Percentiles rank a stretch among this genome's conserved stretches.
Conservation (phyloP, 2,888 invertebrate species). For the Anorthoa munda region DNA sequence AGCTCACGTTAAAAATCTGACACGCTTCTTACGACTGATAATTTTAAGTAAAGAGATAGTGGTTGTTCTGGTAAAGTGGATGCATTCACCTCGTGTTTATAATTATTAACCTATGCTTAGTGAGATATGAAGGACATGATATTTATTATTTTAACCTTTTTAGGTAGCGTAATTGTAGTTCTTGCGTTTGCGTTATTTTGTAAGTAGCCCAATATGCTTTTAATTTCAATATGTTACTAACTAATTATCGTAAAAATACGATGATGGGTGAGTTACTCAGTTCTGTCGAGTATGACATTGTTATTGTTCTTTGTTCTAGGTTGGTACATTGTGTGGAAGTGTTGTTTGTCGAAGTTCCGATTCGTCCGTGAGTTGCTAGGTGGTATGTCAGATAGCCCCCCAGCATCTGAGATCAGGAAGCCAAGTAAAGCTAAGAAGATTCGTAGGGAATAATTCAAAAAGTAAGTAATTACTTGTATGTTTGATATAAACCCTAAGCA, state of each 20-base stretch:
- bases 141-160: conserved; percentile 88
- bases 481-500: not conserved
- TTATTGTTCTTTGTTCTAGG: conserved; percentile 92
- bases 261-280: conserved; percentile 8
- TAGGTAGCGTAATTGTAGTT: conserved; percentile 89
- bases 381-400: conserved; percentile 93
- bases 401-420: conserved; percentile 91
- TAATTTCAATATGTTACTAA: conserved; percentile 63
- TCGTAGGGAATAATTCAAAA: conserved; percentile 78
- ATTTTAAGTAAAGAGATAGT: conserved; percentile 70
- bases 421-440: conserved; percentile 86
- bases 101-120: conserved; percentile 79
- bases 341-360: conserved; percentile 96
- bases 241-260: conserved; percentile 38
- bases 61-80: conserved; percentile 82
- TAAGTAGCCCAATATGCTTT: conserved; percentile 84
- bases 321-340: conserved; percentile 98
- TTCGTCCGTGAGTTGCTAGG: conserved; percentile 96
- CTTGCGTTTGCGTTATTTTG: conserved; percentile 89
- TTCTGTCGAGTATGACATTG: conserved; percentile 36
- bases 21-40: conserved; percentile 72
- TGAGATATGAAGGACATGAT: conserved; percentile 89
- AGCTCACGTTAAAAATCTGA: conserved; percentile 65
- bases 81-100: conserved; percentile 82
- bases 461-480: conserved; percentile 33